Evolutionary conservation across 2,888 invertebrate genomes (phyloP), one percentile per base, ranked within the genome.

Genomic region (Strigamia transsilvanica): DNA sequence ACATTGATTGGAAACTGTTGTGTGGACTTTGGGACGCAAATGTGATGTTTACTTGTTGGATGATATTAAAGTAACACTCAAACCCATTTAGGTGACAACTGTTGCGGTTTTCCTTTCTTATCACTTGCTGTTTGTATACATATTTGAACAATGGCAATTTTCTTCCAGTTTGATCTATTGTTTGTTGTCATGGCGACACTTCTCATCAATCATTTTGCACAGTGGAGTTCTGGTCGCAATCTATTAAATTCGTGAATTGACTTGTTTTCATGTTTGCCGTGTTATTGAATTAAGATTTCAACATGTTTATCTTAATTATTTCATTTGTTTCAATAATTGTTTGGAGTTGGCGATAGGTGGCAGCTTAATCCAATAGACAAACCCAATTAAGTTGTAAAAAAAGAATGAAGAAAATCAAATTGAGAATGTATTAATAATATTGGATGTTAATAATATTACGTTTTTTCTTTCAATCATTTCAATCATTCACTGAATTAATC

Each of bases 1-100:
- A 56, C 56, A 56, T 56, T 56, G 56, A 56, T 56, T 56, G 56
- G 56, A 56, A 56, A 56, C 56, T 56, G 56, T 56, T 56, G 56
- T 56, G 56, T 56, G 56, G 56, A 56, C 56, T 56, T 56, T 56
- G 56, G 56, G 56, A 56, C 56, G 56, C 18, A 56, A 56, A 56
- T 56, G 56, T 18, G 18, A 56, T 56, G 56, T 56, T 56, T 56
- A 56, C 56, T 51, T 18, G 56, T 56, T 56, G 56, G 56, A 56
- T 56, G 56, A 56, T 56, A 56, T 56, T 56, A 56, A 56, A 56
- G 56, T 18, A 56, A 56, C 56, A 56, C 56, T 56, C 56, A 56
- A 18, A n/a, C 21, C 56, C 56, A 56, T 56, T 56, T 56, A 18
- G 18, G 6, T 56, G 56, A 15, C n/a, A 56, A 18, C 5, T 21